phyloP scores from a whole-genome alignment of 2,113 vertebrate genomes.

The Chrysochloris asiatica region DNA sequence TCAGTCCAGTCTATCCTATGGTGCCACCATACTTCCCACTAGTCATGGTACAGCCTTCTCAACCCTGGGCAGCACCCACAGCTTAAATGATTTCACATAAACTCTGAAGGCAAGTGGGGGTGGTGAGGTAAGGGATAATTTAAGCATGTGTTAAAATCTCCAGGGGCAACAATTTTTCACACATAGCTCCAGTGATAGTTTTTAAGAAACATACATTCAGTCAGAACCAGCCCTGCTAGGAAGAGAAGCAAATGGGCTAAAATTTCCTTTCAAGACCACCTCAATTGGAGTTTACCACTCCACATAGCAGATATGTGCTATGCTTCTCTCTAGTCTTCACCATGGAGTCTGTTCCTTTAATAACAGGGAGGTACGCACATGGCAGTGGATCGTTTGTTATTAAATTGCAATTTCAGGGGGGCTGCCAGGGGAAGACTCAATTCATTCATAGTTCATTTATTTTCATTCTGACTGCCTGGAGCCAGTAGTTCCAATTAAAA shows the following conservation, averaged over 20 bases:
- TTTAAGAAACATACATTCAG: background rate
- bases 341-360: constrained; percentile 7
- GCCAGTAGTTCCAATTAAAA: constrained; percentile 58
- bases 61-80: background rate
- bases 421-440: background rate
- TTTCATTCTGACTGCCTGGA: constrained; percentile 62
- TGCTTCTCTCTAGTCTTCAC: background rate
- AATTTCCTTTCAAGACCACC: constrained; percentile 17
- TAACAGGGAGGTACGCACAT: background rate
- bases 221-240: background rate
- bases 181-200: background rate
- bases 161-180: background rate
- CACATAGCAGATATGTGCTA: background rate
- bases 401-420: constrained; percentile 28
- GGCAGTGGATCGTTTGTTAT: background rate
- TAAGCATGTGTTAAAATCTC: background rate
- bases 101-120: background rate
- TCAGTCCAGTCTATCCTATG: too few relatives aligned
- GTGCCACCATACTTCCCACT: too few relatives aligned
- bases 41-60: background rate
- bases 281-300: background rate
- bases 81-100: background rate
- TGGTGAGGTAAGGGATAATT: background rate
- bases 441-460: constrained; percentile 69
- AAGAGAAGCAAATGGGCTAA: background rate